Base-by-base conservation (phyloP, 2,797 vertebrate genomes). In the Lacerta bilineata region DNA sequence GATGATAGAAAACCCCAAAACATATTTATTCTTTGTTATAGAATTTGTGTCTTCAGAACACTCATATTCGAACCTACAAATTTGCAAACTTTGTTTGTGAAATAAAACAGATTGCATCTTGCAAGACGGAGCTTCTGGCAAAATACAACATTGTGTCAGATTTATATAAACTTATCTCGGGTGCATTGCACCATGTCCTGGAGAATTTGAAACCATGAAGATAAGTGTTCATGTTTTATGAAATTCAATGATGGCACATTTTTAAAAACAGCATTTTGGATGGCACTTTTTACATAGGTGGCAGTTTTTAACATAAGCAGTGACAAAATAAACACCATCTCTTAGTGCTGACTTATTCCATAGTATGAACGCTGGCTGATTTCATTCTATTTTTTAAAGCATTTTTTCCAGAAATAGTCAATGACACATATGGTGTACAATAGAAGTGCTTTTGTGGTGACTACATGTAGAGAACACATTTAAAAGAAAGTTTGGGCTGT, bases 291-390 rank as follows among this genome's bases (percentile, higher is more conserved):
- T 96, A 91, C 95, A 95, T 97, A 97, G 95, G 96, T 97, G 94
- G 96, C 96, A 98, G 97, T 97, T 98, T 98, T 97, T 97, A 97
- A 98, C 96, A 96, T 95, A 96, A 97, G 96, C 94, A 85, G 96
- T 97, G 97, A 97, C 97, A 97, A 98, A 98, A 98, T 98, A 98
- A 98, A 98, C 98, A 98, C n/a, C 98, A 98, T 98, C 98, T 98
- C 98, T 97, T 97, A 95, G 93, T 96, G 96, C 93, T 96, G 96
- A 96, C 95, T 97, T 96, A 92, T 92, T 93, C 95, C 64, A 82
- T 91, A 91, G 93, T 93, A 94, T 96, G 96, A 95, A 94, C 91
- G 90, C 96, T 97, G 94, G 94, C 94, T 96, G 97, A 97, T 97
- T 98, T 98, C 96, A 97, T 97, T 97, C 95, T 97, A 95, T 96